Evolutionary conservation across 2,797 vertebrate genomes (phyloP).

Genomic region (Mionectes olivaceus): DNA sequence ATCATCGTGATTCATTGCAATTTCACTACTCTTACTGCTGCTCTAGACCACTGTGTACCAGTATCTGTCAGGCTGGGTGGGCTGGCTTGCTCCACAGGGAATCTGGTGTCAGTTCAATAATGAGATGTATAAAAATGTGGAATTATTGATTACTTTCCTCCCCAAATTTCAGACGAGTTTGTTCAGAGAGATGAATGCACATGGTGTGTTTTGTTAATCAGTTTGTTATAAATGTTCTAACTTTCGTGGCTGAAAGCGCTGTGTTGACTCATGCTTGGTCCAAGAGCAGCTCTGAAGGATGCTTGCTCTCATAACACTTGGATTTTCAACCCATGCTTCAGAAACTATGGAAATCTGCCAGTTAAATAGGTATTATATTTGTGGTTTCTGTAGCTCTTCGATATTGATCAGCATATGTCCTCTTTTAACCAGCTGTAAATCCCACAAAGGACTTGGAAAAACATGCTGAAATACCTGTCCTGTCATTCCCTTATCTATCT

Average conservation of each 20-base stretch:
- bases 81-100: neutral
- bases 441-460: neutral
- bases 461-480: neutral
- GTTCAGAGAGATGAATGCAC: neutral
- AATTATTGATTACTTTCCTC: neutral
- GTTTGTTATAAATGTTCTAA: neutral
- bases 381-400: neutral
- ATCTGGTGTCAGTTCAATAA: neutral
- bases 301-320: neutral
- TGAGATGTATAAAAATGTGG: neutral
- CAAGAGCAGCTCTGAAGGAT: constrained; percentile 16
- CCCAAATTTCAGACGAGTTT: neutral
- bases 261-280: neutral
- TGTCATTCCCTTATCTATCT: neutral
- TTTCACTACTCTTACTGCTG: neutral
- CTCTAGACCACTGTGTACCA: neutral
- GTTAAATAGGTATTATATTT: neutral
- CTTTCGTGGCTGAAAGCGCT: neutral
- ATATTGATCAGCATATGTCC: neutral
- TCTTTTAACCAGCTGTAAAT: neutral
- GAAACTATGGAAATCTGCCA: neutral
- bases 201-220: neutral
- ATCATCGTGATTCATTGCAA: neutral
- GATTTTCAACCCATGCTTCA: neutral
- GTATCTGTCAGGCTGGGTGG: neutral